Evolutionary conservation across 2,797 vertebrate genomes (phyloP).

Genomic region (Paratrypauchen microcephalus): DNA sequence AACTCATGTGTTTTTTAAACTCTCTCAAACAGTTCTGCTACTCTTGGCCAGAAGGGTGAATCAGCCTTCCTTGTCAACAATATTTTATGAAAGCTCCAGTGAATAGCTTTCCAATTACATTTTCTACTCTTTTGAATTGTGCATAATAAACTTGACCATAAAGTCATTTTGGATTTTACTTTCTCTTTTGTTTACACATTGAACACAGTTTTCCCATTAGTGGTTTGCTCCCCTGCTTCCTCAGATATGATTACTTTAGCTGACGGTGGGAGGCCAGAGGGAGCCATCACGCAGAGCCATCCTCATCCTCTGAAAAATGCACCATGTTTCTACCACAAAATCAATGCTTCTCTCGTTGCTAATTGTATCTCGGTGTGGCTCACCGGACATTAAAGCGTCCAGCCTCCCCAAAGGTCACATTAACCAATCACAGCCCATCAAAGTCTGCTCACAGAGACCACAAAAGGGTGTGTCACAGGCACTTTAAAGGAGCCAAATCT

Average conservation of each 20-base stretch:
- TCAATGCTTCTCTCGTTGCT: neutral
- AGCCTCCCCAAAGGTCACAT: slow-evolving; percentile 30
- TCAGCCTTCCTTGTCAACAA: too few relatives aligned
- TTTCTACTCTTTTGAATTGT: too few relatives aligned
- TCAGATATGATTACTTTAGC: slow-evolving; percentile 9
- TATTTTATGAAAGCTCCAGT: too few relatives aligned
- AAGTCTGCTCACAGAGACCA: neutral
- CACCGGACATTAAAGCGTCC: slow-evolving; percentile 5
- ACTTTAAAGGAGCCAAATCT: neutral
- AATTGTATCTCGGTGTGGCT: neutral
- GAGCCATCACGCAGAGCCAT: neutral
- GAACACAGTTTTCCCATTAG: neutral
- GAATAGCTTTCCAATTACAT: too few relatives aligned
- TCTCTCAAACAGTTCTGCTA: too few relatives aligned
- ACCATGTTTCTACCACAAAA: neutral
- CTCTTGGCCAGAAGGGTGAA: too few relatives aligned
- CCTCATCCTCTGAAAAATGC: slow-evolving; percentile 6
- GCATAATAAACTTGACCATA: too few relatives aligned
- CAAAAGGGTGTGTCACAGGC: too few relatives aligned
- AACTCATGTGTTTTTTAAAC: too few relatives aligned
- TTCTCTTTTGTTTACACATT: neutral
- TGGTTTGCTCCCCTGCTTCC: neutral
- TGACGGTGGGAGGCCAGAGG: neutral
- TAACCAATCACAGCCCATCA: slow-evolving; percentile 46
- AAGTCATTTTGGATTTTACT: too few relatives aligned